These are phyloP conservation scores for Ctenosaura bakeri DNA, from an alignment of 2,797 vertebrate genomes.

Conservation along the genomic window DNA sequence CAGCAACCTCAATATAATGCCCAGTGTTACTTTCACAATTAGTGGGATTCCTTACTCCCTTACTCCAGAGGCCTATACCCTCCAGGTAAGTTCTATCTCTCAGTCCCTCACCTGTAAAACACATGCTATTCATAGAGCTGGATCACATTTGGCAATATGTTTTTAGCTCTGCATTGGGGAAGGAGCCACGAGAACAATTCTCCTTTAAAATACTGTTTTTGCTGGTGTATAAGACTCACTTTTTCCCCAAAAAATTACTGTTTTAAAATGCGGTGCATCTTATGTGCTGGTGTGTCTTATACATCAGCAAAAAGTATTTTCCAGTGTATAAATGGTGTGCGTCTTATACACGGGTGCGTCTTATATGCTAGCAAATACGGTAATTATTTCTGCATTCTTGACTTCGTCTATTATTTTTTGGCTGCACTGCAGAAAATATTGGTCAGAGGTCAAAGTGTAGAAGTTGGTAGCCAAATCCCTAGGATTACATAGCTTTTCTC, in stretches of 20 bases:
- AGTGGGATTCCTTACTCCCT: constrained; percentile 75
- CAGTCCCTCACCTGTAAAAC: constrained; percentile 6
- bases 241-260: too few relatives aligned
- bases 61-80: constrained; percentile 75
- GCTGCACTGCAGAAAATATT: background rate
- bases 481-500: background rate
- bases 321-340: too few relatives aligned
- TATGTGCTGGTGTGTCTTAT: too few relatives aligned
- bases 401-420: accelerated
- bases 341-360: too few relatives aligned
- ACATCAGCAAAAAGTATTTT: too few relatives aligned
- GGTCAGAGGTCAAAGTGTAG: background rate
- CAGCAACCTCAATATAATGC: constrained; percentile 73
- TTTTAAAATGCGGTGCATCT: too few relatives aligned
- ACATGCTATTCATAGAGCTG: background rate
- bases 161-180: background rate
- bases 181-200: background rate
- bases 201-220: accelerated
- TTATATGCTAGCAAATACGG: too few relatives aligned
- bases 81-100: constrained; percentile 39
- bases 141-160: background rate
- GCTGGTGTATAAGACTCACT: too few relatives aligned
- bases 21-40: constrained; percentile 79
- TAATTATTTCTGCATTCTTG: accelerated
- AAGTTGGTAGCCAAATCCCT: background rate